phyloP scores from a whole-genome alignment of 2,888 invertebrate species.

The Idaea straminata region DNA sequence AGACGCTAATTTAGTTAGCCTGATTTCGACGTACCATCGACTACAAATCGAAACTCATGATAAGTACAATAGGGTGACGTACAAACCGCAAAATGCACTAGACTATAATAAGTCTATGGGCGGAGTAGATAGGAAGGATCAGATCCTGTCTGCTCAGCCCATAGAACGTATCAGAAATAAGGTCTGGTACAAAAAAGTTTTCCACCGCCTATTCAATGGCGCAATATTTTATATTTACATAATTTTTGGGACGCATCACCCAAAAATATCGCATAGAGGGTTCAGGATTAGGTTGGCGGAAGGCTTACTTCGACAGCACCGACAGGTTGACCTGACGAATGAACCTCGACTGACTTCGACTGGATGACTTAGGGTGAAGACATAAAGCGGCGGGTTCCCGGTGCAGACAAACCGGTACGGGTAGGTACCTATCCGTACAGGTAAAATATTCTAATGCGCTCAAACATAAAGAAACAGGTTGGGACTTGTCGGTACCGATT shows the following conservation, averaged over 20 bases:
- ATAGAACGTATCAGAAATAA: slow-evolving; percentile 22
- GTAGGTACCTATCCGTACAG: too few relatives aligned
- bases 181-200: slow-evolving; percentile 30
- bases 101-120: slow-evolving; percentile 34
- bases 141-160: slow-evolving; percentile 30
- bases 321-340: slow-evolving; percentile 21
- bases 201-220: slow-evolving; percentile 17
- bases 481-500: too few relatives aligned
- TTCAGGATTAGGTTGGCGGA: slow-evolving; percentile 22
- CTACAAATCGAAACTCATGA: too few relatives aligned
- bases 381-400: slow-evolving; percentile 5
- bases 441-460: too few relatives aligned
- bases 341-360: slow-evolving; percentile 14
- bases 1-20: too few relatives aligned
- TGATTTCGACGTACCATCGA: too few relatives aligned
- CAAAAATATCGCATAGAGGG: slow-evolving; percentile 17
- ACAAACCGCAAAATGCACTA: slow-evolving; percentile 20
- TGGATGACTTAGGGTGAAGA: background rate
- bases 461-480: too few relatives aligned
- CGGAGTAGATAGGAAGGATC: slow-evolving; percentile 37
- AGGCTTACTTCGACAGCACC: slow-evolving; percentile 17
- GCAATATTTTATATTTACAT: slow-evolving; percentile 25
- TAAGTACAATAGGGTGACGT: slow-evolving; percentile 15
- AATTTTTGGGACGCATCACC: slow-evolving; percentile 14
- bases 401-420: slow-evolving; percentile 1